Conservation (phyloP, 2,113 vertebrate species). For the Tricholaema leucomelas region DNA sequence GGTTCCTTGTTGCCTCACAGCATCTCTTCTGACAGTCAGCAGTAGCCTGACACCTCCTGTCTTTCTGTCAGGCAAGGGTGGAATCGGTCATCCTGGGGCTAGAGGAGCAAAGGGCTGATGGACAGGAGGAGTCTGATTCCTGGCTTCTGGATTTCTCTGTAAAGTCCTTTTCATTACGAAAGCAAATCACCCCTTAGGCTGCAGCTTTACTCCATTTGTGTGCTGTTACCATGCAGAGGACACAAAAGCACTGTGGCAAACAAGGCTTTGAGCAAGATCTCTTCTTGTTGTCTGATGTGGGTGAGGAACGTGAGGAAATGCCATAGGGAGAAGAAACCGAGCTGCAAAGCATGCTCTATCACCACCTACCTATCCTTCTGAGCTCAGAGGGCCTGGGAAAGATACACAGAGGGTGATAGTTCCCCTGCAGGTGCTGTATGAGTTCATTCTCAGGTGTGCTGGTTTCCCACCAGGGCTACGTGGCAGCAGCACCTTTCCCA, state of each 20-base stretch:
- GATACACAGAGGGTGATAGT: neutral
- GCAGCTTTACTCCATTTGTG: neutral
- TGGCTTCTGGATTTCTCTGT: neutral
- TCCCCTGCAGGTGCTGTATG: neutral
- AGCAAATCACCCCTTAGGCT: neutral
- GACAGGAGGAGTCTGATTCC: neutral
- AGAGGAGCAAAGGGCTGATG: neutral
- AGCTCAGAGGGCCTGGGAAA: neutral
- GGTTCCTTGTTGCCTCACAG: accelerated
- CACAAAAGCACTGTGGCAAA: neutral
- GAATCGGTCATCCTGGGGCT: neutral
- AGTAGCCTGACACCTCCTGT: neutral
- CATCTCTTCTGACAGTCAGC: neutral
- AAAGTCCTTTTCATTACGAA: neutral
- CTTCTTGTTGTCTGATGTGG: neutral
- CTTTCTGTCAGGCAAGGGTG: neutral
- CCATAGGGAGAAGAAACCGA: neutral
- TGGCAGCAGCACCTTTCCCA: neutral
- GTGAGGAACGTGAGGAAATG: neutral
- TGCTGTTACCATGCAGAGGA: neutral
- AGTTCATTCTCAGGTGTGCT: neutral
- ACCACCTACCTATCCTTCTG: neutral
- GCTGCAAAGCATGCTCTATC: neutral
- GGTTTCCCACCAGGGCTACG: neutral
- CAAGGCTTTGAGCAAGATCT: neutral